phyloP scores from a whole-genome alignment of 2,113 vertebrate species.

The Leptocoma aspasia region DNA sequence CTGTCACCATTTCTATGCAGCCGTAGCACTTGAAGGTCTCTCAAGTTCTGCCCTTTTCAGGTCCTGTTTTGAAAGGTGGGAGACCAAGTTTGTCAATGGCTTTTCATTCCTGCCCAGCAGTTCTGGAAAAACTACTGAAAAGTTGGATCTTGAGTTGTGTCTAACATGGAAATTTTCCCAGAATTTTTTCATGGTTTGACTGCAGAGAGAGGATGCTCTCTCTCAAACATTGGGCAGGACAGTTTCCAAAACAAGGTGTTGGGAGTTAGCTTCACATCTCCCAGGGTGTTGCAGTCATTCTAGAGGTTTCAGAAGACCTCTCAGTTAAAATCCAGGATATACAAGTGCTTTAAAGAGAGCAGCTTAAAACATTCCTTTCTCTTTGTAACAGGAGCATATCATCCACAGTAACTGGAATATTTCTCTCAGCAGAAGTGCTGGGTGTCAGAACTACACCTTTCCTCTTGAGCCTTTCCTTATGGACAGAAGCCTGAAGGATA shows the following conservation, averaged over 20 bases:
- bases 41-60: background rate
- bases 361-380: background rate
- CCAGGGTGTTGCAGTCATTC: background rate
- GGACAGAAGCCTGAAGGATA: background rate
- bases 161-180: background rate
- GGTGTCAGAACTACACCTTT: background rate
- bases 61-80: background rate
- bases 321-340: background rate
- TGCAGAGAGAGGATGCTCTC: background rate
- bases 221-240: background rate
- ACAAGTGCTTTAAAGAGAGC: background rate
- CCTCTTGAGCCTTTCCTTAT: background rate
- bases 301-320: background rate
- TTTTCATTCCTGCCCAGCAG: background rate
- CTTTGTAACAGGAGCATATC: background rate
- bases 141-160: background rate
- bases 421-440: background rate
- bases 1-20: background rate
- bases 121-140: background rate
- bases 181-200: background rate
- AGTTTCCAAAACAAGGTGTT: background rate
- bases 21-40: background rate
- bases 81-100: background rate
- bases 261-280: background rate
- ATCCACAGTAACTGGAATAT: background rate